phyloP scores from a whole-genome alignment of 2,888 invertebrate species.

The Apodemia zela region DNA sequence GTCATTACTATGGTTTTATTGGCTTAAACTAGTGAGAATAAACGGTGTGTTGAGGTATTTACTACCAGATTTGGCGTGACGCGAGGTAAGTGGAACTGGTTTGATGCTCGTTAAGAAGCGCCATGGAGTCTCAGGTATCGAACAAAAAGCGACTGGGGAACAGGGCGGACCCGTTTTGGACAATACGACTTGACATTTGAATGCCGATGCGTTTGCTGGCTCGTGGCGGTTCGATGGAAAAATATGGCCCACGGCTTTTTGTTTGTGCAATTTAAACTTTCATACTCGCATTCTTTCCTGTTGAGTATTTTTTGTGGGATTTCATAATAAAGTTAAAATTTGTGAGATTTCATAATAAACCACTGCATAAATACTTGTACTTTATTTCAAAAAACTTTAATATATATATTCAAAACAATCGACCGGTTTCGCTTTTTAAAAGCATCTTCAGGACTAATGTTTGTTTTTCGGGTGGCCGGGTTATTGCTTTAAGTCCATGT shows the following conservation, averaged over 20 bases:
- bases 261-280: slow-evolving; percentile 16
- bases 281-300: slow-evolving; percentile 1
- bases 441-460: too few relatives aligned
- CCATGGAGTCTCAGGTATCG: slow-evolving; percentile 68
- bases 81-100: slow-evolving; percentile 67
- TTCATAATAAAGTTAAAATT: too few relatives aligned
- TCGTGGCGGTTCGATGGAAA: slow-evolving; percentile 31
- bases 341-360: too few relatives aligned
- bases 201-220: slow-evolving; percentile 61
- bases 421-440: too few relatives aligned
- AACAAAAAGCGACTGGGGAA: slow-evolving; percentile 63
- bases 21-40: slow-evolving; percentile 44
- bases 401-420: too few relatives aligned
- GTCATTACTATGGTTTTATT: neutral
- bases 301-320: neutral
- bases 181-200: slow-evolving; percentile 70
- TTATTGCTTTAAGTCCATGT: too few relatives aligned
- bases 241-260: slow-evolving; percentile 30
- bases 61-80: slow-evolving; percentile 68
- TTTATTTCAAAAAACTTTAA: too few relatives aligned
- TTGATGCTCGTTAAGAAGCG: slow-evolving; percentile 66
- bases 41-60: slow-evolving; percentile 56
- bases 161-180: slow-evolving; percentile 63
- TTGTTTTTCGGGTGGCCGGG: too few relatives aligned
- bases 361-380: too few relatives aligned